A percentile compares a stretch with the other conserved stretches of the same genome.
Conservation (phyloP, 53 echinoderm and acorn worm genomes). For the Paelopatides confundens region DNA sequence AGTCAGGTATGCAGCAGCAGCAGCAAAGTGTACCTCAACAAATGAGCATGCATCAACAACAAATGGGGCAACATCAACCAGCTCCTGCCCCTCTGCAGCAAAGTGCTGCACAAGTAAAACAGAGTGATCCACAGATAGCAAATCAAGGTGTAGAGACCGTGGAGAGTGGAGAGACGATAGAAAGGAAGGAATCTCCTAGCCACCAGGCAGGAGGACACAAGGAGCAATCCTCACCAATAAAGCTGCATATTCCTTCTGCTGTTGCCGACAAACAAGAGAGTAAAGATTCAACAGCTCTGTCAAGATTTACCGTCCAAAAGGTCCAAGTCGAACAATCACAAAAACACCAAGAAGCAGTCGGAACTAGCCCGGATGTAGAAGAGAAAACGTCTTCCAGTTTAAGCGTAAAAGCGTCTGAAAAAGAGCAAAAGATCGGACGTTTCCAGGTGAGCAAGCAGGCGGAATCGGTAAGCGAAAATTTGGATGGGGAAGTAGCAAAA, state of each 20-base stretch:
- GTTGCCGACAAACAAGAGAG: neutral
- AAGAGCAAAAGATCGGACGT: conserved; percentile 60
- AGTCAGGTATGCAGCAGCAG: conserved; percentile 2
- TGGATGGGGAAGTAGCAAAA: neutral
- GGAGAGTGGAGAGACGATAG: neutral
- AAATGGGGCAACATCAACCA: neutral
- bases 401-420: neutral
- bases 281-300: neutral
- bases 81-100: neutral
- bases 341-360: neutral
- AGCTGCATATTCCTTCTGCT: conserved; percentile 15
- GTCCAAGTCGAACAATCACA: neutral
- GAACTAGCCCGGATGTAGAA: neutral
- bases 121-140: neutral
- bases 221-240: neutral
- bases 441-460: conserved; percentile 79
- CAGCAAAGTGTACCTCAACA: neutral
- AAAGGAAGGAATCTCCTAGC: conserved; percentile 18
- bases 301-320: conserved; percentile 48
- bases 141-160: neutral
- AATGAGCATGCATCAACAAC: conserved; percentile 22
- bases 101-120: neutral
- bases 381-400: conserved; percentile 17
- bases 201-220: neutral
- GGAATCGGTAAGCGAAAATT: conserved; percentile 16